Evolutionary conservation across 2,888 invertebrate genomes (phyloP).

Genomic region (Timandra comae): DNA sequence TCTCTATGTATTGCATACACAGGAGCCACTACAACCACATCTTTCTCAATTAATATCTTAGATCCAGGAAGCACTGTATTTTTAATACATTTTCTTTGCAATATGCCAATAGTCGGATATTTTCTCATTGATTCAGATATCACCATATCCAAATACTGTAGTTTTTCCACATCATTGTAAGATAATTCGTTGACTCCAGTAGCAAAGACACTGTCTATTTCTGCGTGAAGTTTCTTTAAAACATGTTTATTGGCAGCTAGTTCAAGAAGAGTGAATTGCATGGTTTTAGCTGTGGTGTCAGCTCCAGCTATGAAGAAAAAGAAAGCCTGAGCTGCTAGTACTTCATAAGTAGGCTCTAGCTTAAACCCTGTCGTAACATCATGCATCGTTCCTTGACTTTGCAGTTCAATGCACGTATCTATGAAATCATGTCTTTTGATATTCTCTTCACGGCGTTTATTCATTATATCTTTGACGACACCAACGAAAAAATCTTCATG

Average conservation of each 20-base stretch:
- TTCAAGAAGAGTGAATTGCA: slow-evolving; percentile 50
- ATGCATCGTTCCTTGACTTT: slow-evolving; percentile 39
- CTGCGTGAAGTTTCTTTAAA: slow-evolving; percentile 44
- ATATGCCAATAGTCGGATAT: slow-evolving; percentile 44
- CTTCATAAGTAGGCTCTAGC: slow-evolving; percentile 41
- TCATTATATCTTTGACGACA: slow-evolving; percentile 41
- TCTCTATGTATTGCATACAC: slow-evolving; percentile 50
- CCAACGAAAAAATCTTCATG: slow-evolving; percentile 46
- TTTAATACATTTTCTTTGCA: slow-evolving; percentile 41
- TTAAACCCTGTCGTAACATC: slow-evolving; percentile 39
- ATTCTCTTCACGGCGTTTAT: slow-evolving; percentile 27
- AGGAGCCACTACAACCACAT: slow-evolving; percentile 29
- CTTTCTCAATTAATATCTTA: slow-evolving; percentile 36
- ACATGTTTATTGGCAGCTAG: slow-evolving; percentile 48
- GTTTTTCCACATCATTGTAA: slow-evolving; percentile 40
- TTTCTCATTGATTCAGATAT: slow-evolving; percentile 47
- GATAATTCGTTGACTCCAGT: slow-evolving; percentile 33
- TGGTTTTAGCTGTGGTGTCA: slow-evolving; percentile 54
- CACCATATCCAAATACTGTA: slow-evolving; percentile 57
- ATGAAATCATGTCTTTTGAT: slow-evolving; percentile 44
- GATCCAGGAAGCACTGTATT: slow-evolving; percentile 38
- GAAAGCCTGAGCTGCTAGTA: slow-evolving; percentile 60
- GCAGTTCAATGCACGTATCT: slow-evolving; percentile 46
- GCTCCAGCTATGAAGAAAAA: slow-evolving; percentile 65
- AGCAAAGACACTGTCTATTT: slow-evolving; percentile 47